Evolutionary conservation across 2,797 vertebrate species (phyloP).

Genomic region (Silurus aristotelis): DNA sequence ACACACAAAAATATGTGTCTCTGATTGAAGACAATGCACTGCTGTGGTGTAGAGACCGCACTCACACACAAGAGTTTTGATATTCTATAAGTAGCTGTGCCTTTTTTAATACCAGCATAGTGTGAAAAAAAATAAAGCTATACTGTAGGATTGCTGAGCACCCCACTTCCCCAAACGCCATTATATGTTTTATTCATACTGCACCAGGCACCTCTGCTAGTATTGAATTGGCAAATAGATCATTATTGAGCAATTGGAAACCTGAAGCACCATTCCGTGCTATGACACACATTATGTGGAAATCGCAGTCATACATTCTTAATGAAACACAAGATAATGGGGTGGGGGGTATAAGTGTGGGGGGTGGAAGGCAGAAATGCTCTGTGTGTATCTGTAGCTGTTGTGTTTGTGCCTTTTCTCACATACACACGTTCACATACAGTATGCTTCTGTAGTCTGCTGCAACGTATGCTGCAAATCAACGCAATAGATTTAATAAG

Average conservation of each 20-base stretch:
- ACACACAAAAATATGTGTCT: not conserved
- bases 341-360: conserved; percentile 38
- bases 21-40: not conserved
- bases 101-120: not conserved
- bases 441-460: not conserved
- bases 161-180: conserved; percentile 50
- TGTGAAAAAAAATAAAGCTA: conserved; percentile 23
- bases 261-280: conserved; percentile 70
- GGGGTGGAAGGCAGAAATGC: conserved; percentile 15
- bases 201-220: conserved; percentile 65
- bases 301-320: conserved; percentile 76
- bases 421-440: conserved; percentile 2
- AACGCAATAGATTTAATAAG: not conserved
- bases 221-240: conserved; percentile 77
- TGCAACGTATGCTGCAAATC: not conserved
- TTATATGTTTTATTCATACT: conserved; percentile 78
- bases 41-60: not conserved
- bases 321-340: conserved; percentile 70
- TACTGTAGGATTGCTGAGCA: conserved; percentile 49
- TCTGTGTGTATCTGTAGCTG: not conserved
- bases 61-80: not conserved
- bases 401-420: conserved; percentile 10
- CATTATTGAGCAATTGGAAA: conserved; percentile 79
- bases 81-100: conserved; percentile 2
- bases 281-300: conserved; percentile 77